These are phyloP conservation scores for Strigamia crassipes DNA, from an alignment of 2,888 invertebrate species.

Conservation along the genomic window DNA sequence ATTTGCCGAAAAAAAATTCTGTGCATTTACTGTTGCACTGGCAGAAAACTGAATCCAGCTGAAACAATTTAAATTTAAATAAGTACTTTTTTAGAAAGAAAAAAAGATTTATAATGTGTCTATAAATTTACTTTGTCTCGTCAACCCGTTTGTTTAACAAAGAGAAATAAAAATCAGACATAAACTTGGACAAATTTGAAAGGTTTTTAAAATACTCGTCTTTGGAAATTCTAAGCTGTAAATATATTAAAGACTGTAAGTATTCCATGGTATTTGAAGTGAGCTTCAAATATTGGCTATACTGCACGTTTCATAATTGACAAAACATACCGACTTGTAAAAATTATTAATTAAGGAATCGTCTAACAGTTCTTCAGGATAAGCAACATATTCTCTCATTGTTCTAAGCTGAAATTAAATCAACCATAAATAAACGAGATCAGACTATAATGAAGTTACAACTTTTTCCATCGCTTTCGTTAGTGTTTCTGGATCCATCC, in stretches of 20 bases:
- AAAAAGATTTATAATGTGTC: neutral
- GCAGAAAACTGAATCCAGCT: neutral
- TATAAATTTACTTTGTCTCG: neutral
- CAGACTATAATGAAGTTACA: neutral
- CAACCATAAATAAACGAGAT: neutral
- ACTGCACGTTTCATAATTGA: no score
- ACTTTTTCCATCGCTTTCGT: slow-evolving; percentile 59
- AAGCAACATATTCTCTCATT: slow-evolving; percentile 89
- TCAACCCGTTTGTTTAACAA: neutral
- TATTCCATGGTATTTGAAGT: no score
- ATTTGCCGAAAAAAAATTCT: neutral
- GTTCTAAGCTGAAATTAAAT: slow-evolving; percentile 66
- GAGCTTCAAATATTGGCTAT: no score
- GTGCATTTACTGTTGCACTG: neutral
- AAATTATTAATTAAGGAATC: slow-evolving; percentile 73
- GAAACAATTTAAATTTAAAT: neutral
- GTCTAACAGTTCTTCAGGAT: slow-evolving; percentile 86
- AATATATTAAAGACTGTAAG: neutral
- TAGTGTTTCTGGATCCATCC: slow-evolving; percentile 88
- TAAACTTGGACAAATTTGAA: neutral
- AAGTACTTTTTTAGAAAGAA: no score
- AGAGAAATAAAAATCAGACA: neutral
- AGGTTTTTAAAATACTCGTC: neutral
- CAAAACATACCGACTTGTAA: neutral
- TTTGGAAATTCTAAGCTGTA: neutral